Base-by-base conservation (phyloP, 2,888 invertebrate species). In the Perdita meconis region DNA sequence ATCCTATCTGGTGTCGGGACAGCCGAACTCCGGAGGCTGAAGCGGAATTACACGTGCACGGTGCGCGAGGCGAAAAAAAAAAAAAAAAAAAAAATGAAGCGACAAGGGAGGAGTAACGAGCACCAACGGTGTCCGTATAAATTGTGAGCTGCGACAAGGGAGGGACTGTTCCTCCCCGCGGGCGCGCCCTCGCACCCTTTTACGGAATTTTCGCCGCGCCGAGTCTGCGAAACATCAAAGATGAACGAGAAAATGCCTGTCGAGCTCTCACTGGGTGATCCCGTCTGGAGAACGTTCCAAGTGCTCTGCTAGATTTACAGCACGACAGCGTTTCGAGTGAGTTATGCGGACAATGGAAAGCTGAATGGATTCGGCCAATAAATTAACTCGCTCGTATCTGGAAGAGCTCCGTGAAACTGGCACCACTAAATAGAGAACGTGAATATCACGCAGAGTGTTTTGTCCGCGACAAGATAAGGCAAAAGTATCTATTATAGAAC, bases 1-100 rank as follows among this genome's bases (percentile, higher is more conserved):
- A 59, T 77, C 77, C 73, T 74, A 70, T 85, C 80, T 74, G 53
- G 55, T 61, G 57, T 70, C 65, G 59, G 70, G 36, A 36, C 55
- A 53, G 50, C 19, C 51, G 42, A 26, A 55, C 19, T 30, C 38
- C 22, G 24, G 44, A 56, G 63, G 5, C 16, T 10, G 8, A n/a
- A 16, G 10, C 51, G 44, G 38, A 66, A 63, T 66, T 51, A 40
- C 65, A n/a, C 36, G 38, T n/a, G 47, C 61, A 38, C 13, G 12
- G 19, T 19, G 42, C n/a, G n/a, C n/a, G n/a, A n/a, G n/a, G n/a
- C n/a, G n/a, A n/a, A n/a, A 22, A 16, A 2, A 34, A 40, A 36
- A 12, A 44, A 57, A 72, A 16, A 6, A 50, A n/a, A 40, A 64
- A 63, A 50, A 64, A 60, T 8, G 56, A 50, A 59, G 51, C 36